Evolutionary conservation across 2,113 vertebrate genomes (phyloP).

Genomic region (Montifringilla adamsi): DNA sequence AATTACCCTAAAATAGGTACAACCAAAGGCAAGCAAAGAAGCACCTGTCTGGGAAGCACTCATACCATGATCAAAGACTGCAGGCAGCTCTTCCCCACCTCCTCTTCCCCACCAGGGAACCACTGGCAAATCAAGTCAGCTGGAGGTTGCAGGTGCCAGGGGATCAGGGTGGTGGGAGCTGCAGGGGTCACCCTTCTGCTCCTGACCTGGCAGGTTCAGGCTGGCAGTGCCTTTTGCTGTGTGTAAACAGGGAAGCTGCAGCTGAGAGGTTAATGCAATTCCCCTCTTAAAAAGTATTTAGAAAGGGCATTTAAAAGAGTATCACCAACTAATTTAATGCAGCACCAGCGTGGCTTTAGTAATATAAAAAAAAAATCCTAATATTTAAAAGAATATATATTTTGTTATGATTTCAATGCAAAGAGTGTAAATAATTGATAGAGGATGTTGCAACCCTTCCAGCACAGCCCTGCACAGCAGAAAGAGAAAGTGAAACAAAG

Average conservation of each 20-base stretch:
- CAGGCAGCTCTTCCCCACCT: neutral
- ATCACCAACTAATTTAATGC: neutral
- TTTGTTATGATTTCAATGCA: neutral
- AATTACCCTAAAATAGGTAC: neutral
- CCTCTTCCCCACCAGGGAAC: neutral
- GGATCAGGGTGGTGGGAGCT: neutral
- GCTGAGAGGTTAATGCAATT: neutral
- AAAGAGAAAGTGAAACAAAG: constrained; percentile 28
- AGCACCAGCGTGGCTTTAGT: neutral
- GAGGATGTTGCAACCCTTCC: neutral
- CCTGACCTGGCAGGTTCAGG: neutral
- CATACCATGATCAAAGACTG: fast-evolving
- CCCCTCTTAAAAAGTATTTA: neutral
- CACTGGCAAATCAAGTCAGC: neutral
- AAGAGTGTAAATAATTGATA: neutral
- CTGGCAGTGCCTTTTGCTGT: neutral
- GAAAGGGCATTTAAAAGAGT: neutral
- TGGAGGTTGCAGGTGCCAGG: neutral
- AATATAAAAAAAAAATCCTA: neutral
- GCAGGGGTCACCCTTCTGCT: neutral
- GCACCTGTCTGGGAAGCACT: neutral
- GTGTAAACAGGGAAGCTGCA: neutral
- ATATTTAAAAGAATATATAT: neutral
- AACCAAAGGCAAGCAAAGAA: neutral
- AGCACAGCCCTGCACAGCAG: neutral